These are phyloP conservation scores for Setipinna tenuifilis DNA, from an alignment of 2,797 vertebrate genomes.

Conservation along the genomic window DNA sequence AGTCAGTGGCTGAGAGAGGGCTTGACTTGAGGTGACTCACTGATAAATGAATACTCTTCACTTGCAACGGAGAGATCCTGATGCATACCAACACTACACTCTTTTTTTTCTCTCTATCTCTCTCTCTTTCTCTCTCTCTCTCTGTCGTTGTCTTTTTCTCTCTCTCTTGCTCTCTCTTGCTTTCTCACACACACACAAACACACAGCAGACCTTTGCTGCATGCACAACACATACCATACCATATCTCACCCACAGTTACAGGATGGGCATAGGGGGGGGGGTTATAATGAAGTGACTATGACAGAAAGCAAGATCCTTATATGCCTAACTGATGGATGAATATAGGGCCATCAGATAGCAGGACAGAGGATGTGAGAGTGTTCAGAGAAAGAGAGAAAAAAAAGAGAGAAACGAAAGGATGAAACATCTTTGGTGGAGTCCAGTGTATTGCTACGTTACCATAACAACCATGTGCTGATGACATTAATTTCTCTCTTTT, in stretches of 20 bases:
- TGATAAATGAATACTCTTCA: conserved; percentile 42
- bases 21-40: conserved; percentile 47
- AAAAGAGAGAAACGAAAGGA: conserved; percentile 50
- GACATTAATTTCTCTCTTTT: conserved; percentile 19
- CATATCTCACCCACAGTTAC: conserved; percentile 25
- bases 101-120: too few relatives aligned
- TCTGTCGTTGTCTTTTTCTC: too few relatives aligned
- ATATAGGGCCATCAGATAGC: background rate
- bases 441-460: conserved; percentile 56
- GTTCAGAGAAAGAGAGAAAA: conserved; percentile 28
- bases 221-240: conserved; percentile 41
- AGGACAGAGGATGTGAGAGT: conserved; percentile 12
- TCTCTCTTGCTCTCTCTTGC: too few relatives aligned
- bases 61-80: conserved; percentile 41
- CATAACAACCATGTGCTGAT: conserved; percentile 54
- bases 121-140: too few relatives aligned
- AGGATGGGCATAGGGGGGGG: conserved; percentile 22
- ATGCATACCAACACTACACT: conserved; percentile 34
- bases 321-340: conserved; percentile 28
- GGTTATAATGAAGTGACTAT: conserved; percentile 34
- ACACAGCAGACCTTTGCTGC: background rate
- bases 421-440: conserved; percentile 51
- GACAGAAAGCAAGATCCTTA: conserved; percentile 26
- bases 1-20: conserved; percentile 50
- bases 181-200: conserved; percentile 30